Evolutionary conservation across 2,797 vertebrate genomes (phyloP), one percentile per base, ranked within the genome.

Genomic region (Coendou prehensilis): DNA sequence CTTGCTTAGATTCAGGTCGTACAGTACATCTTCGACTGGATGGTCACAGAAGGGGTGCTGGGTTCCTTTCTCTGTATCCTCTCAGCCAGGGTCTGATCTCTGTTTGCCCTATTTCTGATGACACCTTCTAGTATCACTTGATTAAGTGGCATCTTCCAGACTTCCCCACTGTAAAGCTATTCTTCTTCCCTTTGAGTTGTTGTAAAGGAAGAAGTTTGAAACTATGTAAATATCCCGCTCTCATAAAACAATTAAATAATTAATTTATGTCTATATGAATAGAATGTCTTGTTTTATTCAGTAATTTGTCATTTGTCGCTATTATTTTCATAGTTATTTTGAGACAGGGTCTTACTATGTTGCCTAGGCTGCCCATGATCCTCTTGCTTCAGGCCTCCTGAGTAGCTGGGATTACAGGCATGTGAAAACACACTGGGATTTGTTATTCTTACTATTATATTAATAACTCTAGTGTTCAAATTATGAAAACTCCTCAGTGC

Each of bases 241-340:
- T 94, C 57, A 56, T 41, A 90, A 28, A 22, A 30, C n/a, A 54
- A 84, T 64, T 47, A 28, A 89, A 57, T 52, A 26, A 88, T 23
- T 91, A 22, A 56, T 54, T 76, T 47, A 37, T 37, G 11, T 23
- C 9, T 45, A 10, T 9, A 18, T 59, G 52, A 54, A 47, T 37
- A 54, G 14, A 28, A 52, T 23, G 18, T 30, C 54, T n/a, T 71
- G 7, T 69, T 79, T 79, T 28, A 59, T n/a, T 86, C 59, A 20
- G 37, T 17, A 81, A 75, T 52, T 63, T 61, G 26, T 45, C 33
- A 67, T 63, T 78, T 90, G 54, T 54, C 28, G 52, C 23, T 22
- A 33, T 64, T 28, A 41, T 56, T n/a, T 26, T 57, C 57, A 20
- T 37, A 23, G 26, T 30, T 52, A 2, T 30, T 73, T 69, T 41